These are phyloP conservation scores for Sebastes schlegelii DNA, from an alignment of 2,113 vertebrate species.

Conservation along the genomic window DNA sequence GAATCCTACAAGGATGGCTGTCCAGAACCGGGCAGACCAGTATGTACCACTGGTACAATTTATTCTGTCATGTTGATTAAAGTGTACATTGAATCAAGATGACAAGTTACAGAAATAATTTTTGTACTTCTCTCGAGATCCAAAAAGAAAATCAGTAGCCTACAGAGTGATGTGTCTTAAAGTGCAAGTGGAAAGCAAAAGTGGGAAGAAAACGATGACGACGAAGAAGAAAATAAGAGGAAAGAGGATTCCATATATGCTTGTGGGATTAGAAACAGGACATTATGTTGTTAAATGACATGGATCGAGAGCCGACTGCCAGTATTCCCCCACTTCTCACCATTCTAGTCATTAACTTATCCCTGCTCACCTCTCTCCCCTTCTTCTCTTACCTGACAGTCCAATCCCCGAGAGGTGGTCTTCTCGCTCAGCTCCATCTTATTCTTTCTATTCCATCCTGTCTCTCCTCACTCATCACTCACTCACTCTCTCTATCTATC, in stretches of 20 bases:
- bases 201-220: background rate
- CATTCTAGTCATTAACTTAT: conserved; percentile 31
- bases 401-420: conserved; percentile 43
- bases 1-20: no score
- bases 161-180: background rate
- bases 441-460: conserved; percentile 20
- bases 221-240: background rate
- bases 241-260: conserved; percentile 1
- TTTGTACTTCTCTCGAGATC: background rate
- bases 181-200: background rate
- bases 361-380: conserved; percentile 18
- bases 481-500: background rate
- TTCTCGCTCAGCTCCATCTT: conserved; percentile 14
- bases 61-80: background rate
- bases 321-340: conserved; percentile 20
- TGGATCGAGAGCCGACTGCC: conserved; percentile 4
- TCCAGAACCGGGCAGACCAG: background rate
- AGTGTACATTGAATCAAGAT: background rate
- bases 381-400: conserved; percentile 41
- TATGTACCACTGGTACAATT: background rate
- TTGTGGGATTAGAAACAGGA: conserved; percentile 10
- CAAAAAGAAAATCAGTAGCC: background rate
- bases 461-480: conserved; percentile 4
- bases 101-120: background rate
- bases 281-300: conserved; percentile 37